A percentile compares a stretch with the other conserved stretches of the same genome.
Conservation (phyloP, 2,888 invertebrate species). For the Mayetiola destructor region DNA sequence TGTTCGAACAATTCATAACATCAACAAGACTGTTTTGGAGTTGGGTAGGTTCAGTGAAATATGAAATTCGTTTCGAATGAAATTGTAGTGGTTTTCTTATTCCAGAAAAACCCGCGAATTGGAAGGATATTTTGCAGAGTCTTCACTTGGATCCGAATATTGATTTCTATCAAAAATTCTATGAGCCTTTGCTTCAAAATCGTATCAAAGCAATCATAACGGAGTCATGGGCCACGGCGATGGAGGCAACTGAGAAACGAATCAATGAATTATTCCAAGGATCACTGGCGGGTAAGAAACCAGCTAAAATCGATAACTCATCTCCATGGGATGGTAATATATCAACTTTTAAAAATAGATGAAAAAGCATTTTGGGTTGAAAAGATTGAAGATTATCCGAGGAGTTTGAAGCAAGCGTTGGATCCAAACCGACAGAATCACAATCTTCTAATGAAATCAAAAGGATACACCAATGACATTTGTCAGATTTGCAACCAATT, state of each 20-base stretch:
- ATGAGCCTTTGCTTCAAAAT: constrained; percentile 56
- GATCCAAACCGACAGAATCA: constrained; percentile 29
- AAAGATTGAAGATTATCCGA: constrained; percentile 41
- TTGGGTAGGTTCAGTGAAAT: constrained; percentile 34
- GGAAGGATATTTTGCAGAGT: constrained; percentile 46
- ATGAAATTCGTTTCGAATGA: background rate
- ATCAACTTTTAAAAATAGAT: background rate
- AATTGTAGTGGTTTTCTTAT: constrained; percentile 19
- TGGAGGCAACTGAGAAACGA: constrained; percentile 35
- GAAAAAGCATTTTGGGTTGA: constrained; percentile 47
- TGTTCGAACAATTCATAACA: constrained; percentile 55
- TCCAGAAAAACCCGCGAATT: constrained; percentile 45
- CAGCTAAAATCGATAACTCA: too few relatives aligned
- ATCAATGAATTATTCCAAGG: constrained; percentile 20
- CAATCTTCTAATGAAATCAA: constrained; percentile 56
- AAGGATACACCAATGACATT: constrained; percentile 59
- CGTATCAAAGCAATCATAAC: constrained; percentile 49
- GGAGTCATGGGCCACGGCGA: constrained; percentile 30
- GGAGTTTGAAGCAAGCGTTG: constrained; percentile 34
- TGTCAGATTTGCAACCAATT: constrained; percentile 53
- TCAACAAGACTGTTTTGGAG: constrained; percentile 52
- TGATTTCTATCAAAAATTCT: constrained; percentile 58
- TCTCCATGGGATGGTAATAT: too few relatives aligned
- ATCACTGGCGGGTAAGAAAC: too few relatives aligned
- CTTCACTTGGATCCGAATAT: constrained; percentile 41